Conservation (phyloP, 2,888 invertebrate species). For the Clunio marinus region DNA sequence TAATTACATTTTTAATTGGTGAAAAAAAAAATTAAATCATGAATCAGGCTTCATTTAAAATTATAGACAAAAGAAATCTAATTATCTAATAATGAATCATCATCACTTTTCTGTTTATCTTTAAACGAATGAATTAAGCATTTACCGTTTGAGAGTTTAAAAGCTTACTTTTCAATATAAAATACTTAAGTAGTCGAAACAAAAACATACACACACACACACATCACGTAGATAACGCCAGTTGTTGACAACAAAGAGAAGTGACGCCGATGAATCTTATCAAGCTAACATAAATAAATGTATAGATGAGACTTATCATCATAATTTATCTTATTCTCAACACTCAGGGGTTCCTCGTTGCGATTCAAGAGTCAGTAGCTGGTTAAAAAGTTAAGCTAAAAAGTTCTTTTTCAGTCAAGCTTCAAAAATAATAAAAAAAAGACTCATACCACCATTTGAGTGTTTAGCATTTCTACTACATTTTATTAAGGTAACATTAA, state of each 20-base stretch:
- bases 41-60: too few relatives aligned
- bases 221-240: not conserved
- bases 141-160: not conserved
- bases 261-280: not conserved
- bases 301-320: not conserved
- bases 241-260: conserved; percentile 8
- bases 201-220: not conserved
- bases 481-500: conserved; percentile 7
- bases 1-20: too few relatives aligned
- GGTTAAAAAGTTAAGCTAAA: not conserved
- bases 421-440: not conserved
- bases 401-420: not conserved
- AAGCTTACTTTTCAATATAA: not conserved
- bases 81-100: too few relatives aligned
- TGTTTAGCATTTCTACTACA: conserved; percentile 36
- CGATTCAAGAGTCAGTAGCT: not conserved
- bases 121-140: too few relatives aligned
- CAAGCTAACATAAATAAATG: not conserved
- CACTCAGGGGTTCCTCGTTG: conserved; percentile 17
- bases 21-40: too few relatives aligned
- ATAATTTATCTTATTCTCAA: too few relatives aligned
- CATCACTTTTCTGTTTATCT: not conserved
- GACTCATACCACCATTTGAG: not conserved
- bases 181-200: conserved; percentile 1
- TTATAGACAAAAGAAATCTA: too few relatives aligned